Evolutionary conservation across 2,797 vertebrate genomes (phyloP).

Genomic region (Onychomys arenicola): DNA sequence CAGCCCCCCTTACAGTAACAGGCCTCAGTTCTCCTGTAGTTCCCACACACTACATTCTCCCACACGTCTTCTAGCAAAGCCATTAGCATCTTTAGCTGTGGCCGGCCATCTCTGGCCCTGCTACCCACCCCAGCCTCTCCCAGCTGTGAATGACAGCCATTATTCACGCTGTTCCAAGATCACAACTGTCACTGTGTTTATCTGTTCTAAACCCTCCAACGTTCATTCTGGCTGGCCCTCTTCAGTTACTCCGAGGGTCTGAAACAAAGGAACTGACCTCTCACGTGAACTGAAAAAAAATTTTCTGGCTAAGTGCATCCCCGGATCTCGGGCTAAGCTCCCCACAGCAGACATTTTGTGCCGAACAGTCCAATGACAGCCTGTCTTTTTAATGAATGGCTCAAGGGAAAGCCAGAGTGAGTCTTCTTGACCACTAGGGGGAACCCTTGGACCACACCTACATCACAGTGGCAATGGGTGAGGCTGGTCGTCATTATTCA

Average conservation of each 20-base stretch:
- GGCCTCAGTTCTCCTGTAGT: background rate
- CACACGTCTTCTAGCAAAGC: background rate
- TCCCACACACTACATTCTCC: background rate
- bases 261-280: background rate
- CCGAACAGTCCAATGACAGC: conserved; percentile 27
- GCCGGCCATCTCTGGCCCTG: background rate
- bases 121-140: background rate
- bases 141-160: conserved; percentile 38
- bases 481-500: background rate
- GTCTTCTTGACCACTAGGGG: conserved; percentile 83
- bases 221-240: background rate
- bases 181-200: background rate
- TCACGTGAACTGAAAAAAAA: conserved; percentile 17
- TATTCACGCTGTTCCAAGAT: background rate
- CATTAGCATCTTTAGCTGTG: background rate
- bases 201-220: conserved; percentile 4
- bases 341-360: conserved; percentile 54
- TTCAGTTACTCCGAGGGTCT: background rate
- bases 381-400: conserved; percentile 40
- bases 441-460: conserved; percentile 74
- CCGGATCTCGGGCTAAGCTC: background rate
- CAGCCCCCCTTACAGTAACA: background rate
- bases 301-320: background rate
- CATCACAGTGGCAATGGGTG: background rate
- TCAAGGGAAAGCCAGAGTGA: background rate